Percentiles rank a stretch among this genome's conserved stretches.
phyloP scores from a whole-genome alignment of 2,888 invertebrate species.

The Parnassius apollo region DNA sequence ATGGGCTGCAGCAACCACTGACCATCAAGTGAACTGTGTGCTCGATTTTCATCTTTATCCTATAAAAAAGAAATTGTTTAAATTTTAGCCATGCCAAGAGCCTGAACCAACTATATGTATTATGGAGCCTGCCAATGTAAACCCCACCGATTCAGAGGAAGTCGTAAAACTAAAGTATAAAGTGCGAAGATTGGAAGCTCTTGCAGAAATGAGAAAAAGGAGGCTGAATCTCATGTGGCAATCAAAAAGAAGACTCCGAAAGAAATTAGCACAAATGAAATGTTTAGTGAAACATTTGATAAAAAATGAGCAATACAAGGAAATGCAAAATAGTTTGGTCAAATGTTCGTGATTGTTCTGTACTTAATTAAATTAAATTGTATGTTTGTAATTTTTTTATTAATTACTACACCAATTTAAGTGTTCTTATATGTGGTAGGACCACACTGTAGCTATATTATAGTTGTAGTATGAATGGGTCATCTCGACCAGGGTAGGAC shows the following conservation, averaged over 20 bases:
- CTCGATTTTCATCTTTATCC: too few relatives aligned
- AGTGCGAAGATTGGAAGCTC: conserved; percentile 53
- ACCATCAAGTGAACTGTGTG: too few relatives aligned
- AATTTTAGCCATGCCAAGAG: conserved; percentile 56
- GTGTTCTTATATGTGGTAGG: too few relatives aligned
- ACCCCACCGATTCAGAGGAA: conserved; percentile 53
- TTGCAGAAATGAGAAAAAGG: conserved; percentile 55
- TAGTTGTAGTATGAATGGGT: too few relatives aligned
- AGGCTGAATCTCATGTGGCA: conserved; percentile 58
- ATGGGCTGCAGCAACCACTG: too few relatives aligned
- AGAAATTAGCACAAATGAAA: conserved; percentile 54
- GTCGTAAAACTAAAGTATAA: conserved; percentile 57
- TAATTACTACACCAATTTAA: too few relatives aligned
- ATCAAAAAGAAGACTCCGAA: conserved; percentile 46
- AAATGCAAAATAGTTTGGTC: conserved; percentile 23
- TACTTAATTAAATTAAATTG: background rate
- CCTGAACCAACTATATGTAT: conserved; percentile 52
- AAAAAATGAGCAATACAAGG: conserved; percentile 38
- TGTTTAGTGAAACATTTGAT: conserved; percentile 56
- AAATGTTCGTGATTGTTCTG: background rate
- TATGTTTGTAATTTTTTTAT: background rate
- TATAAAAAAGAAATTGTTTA: conserved; percentile 11
- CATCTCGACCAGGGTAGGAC: too few relatives aligned
- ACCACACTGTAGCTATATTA: too few relatives aligned
- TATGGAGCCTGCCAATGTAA: conserved; percentile 44